Conservation (phyloP, 2,113 vertebrate genomes). For the Mormyrus iriodes region DNA sequence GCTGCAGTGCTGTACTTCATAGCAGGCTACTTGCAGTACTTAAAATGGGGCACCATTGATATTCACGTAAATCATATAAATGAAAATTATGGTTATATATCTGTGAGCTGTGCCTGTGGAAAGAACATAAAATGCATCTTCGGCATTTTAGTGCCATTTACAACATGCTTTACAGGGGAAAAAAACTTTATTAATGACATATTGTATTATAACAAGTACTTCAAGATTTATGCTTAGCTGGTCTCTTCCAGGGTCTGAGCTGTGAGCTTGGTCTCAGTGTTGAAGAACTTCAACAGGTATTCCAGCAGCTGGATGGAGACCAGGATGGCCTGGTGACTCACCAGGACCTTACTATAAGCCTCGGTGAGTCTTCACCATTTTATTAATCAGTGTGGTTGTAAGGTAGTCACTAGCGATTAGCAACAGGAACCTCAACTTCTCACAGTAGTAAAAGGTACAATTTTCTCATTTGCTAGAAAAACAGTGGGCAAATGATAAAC, state of each 20-base stretch:
- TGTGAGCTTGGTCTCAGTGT: conserved; percentile 39
- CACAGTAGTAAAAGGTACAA: background rate
- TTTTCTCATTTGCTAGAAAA: background rate
- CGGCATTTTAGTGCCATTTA: background rate
- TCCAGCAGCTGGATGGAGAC: conserved; percentile 52
- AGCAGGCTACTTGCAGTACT: background rate
- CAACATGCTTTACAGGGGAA: background rate
- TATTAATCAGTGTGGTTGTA: background rate
- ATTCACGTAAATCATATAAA: background rate
- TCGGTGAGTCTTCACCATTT: conserved; percentile 50
- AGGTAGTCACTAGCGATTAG: background rate
- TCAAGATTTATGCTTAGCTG: no score
- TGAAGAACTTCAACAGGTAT: conserved; percentile 54
- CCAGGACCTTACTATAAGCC: conserved; percentile 48
- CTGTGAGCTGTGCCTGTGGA: background rate
- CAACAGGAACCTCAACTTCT: background rate
- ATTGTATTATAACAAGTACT: background rate
- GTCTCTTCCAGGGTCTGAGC: conserved; percentile 45
- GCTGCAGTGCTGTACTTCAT: background rate
- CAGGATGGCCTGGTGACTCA: conserved; percentile 44
- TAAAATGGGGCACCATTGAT: background rate
- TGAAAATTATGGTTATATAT: background rate
- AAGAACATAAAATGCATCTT: background rate
- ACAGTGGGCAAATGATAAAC: background rate
- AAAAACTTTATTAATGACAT: background rate